These are phyloP conservation scores for Rutilus rutilus DNA, from an alignment of 2,113 vertebrate species.

Conservation along the genomic window DNA sequence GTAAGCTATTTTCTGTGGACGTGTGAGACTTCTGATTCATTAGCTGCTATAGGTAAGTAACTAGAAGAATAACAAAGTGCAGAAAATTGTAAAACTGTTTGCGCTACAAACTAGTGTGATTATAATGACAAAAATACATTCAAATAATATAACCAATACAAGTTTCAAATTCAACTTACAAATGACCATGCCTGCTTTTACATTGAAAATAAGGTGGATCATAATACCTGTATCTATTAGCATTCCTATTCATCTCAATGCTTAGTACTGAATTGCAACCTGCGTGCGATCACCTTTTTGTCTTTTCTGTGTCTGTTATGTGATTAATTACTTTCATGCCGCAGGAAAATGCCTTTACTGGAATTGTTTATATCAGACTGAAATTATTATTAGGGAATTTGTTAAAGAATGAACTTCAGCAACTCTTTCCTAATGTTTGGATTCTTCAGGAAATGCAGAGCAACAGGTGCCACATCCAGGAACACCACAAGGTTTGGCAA, in stretches of 20 bases:
- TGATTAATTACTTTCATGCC: not conserved
- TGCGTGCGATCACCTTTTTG: not conserved
- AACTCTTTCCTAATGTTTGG: not conserved
- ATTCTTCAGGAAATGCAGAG: slow-evolving; percentile 11
- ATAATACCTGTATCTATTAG: too few relatives aligned
- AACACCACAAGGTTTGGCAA: not conserved
- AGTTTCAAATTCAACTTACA: too few relatives aligned
- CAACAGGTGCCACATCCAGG: not conserved
- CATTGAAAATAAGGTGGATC: too few relatives aligned
- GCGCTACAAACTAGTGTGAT: too few relatives aligned
- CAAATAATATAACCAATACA: too few relatives aligned
- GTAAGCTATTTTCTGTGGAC: too few relatives aligned
- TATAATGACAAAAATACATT: too few relatives aligned
- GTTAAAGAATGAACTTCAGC: not conserved
- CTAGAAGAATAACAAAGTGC: too few relatives aligned
- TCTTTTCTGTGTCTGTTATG: not conserved
- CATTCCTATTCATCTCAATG: not conserved
- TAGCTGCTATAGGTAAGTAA: too few relatives aligned
- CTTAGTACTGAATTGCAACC: not conserved
- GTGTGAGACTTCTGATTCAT: too few relatives aligned
- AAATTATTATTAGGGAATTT: not conserved
- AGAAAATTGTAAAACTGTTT: too few relatives aligned
- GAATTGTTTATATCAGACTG: not conserved
- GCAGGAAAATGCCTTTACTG: not conserved
- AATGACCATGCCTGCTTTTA: too few relatives aligned